phyloP scores from a whole-genome alignment of 2,113 vertebrate species.

The Phalacrocorax aristotelis region DNA sequence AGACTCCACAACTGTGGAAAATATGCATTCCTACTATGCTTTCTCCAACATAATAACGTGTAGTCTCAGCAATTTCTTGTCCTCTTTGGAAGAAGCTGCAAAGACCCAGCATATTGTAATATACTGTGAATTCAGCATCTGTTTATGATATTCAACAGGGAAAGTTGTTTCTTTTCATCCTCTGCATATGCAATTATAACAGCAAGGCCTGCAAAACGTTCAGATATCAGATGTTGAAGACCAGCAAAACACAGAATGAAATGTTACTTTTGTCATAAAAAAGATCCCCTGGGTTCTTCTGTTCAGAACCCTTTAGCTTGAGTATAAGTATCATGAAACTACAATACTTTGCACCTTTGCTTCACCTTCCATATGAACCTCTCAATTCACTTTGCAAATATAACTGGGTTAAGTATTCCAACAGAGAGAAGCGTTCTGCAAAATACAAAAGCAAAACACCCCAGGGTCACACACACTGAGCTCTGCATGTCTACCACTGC shows the following conservation, averaged over 20 bases:
- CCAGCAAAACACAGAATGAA: neutral
- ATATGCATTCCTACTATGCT: neutral
- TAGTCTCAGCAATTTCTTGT: constrained; percentile 7
- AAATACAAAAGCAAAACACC: neutral
- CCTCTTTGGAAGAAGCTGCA: neutral
- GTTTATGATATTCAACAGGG: neutral
- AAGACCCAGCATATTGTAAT: neutral
- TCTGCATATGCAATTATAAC: constrained; percentile 9
- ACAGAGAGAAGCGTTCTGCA: neutral
- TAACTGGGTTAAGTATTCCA: neutral
- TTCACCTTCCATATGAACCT: neutral
- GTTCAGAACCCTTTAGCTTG: neutral
- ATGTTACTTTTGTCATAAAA: neutral
- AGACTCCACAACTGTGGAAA: neutral
- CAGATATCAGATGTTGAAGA: neutral
- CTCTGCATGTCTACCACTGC: neutral
- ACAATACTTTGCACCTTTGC: neutral
- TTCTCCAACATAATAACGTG: neutral
- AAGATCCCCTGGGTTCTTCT: neutral
- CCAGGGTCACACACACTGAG: neutral
- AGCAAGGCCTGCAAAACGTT: neutral
- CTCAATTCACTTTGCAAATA: neutral
- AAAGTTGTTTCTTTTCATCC: constrained; percentile 5
- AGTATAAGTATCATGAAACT: neutral
- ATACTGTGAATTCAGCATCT: constrained; percentile 35